Conservation (phyloP, 2,113 vertebrate species). For the Archocentrus centrarchus region DNA sequence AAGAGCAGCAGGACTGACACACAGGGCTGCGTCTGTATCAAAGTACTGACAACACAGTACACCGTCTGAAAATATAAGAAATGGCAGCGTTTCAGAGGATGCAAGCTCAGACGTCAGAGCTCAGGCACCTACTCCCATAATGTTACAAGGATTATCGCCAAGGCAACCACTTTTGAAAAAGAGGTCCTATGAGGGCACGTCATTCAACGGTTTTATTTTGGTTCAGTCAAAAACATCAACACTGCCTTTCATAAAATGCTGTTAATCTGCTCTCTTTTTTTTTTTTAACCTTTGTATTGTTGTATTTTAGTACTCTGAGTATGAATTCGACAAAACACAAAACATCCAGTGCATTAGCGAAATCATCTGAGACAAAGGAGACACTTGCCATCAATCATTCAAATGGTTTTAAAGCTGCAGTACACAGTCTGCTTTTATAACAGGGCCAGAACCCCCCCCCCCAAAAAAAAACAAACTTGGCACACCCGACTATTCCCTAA, state of each 20-base stretch:
- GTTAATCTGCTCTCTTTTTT: not conserved
- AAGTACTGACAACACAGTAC: not conserved
- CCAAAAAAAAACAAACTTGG: not conserved
- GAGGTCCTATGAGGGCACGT: conserved; percentile 7
- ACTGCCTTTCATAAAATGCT: not conserved
- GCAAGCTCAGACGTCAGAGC: conserved; percentile 17
- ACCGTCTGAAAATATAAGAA: not conserved
- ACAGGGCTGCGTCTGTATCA: not conserved
- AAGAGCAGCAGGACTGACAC: not conserved
- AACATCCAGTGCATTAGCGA: not conserved
- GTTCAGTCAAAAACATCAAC: not conserved
- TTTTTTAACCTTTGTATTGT: not conserved
- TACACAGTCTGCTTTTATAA: not conserved
- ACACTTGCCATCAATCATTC: conserved; percentile 28
- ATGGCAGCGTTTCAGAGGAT: not conserved
- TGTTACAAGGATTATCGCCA: conserved; percentile 40
- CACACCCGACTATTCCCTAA: fast-evolving
- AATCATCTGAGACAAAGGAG: not conserved
- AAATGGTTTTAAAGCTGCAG: conserved; percentile 25
- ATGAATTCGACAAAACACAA: not conserved
- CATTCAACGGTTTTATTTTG: not conserved
- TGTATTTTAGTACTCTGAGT: not conserved
- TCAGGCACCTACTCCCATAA: conserved; percentile 28
- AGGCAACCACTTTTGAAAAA: conserved; percentile 39
- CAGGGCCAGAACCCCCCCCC: not conserved